phyloP scores from a whole-genome alignment of 1,140 invertebrate species.

The Heterodera carotae region DNA sequence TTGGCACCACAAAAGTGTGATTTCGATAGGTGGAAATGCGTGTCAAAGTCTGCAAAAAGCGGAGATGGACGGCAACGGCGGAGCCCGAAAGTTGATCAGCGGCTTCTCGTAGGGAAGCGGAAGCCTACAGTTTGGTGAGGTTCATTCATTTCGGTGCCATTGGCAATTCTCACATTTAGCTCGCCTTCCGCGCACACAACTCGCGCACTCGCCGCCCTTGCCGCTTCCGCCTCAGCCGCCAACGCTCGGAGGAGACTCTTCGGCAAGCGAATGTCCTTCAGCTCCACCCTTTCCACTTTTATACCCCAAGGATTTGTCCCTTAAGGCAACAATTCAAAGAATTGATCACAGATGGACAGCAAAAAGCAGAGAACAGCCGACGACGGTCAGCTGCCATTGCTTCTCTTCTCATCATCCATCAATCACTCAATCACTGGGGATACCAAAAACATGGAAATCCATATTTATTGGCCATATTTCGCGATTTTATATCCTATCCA shows the following conservation, averaged over 20 bases:
- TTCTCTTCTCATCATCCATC: too few species aligned
- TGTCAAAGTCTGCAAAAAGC: slow-evolving; percentile 52
- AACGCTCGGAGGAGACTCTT: slow-evolving; percentile 50
- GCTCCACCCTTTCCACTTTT: slow-evolving; percentile 68
- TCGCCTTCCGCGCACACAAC: slow-evolving; percentile 68
- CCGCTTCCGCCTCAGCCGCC: slow-evolving; percentile 58
- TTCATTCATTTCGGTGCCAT: background rate
- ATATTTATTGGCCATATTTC: too few species aligned
- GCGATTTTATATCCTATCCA: too few species aligned
- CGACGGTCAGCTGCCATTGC: too few species aligned
- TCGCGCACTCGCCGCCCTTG: slow-evolving; percentile 58
- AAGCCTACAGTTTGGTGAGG: slow-evolving; percentile 35
- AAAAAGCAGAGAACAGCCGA: too few species aligned
- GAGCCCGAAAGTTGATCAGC: slow-evolving; percentile 46
- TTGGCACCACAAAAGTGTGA: slow-evolving; percentile 54
- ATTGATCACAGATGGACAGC: too few species aligned
- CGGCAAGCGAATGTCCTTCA: slow-evolving; percentile 66
- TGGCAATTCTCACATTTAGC: slow-evolving; percentile 72
- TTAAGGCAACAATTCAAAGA: too few species aligned
- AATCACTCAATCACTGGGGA: too few species aligned
- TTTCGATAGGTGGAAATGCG: slow-evolving; percentile 53
- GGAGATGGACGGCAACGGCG: slow-evolving; percentile 52
- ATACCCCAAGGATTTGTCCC: slow-evolving; percentile 60
- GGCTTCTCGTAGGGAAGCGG: slow-evolving; percentile 47
- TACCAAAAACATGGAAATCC: too few species aligned